phyloP scores from a whole-genome alignment of 2,113 vertebrate genomes.

The Meleagris gallopavo region DNA sequence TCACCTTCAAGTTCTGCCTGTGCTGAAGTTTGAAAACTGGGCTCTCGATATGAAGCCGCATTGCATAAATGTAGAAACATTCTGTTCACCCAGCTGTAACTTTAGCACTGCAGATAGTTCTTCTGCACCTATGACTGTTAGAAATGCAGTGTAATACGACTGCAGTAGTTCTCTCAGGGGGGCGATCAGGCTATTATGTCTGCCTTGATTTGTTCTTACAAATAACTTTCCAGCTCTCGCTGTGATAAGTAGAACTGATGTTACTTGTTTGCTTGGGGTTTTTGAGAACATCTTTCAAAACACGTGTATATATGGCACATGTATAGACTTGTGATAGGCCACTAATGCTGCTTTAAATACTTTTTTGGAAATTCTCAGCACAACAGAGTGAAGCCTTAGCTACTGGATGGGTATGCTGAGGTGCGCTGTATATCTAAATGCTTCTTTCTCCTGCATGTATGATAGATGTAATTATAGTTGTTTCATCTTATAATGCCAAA shows the following conservation, averaged over 20 bases:
- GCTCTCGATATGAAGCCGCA: not conserved
- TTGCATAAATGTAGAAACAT: not conserved
- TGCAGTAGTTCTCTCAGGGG: not conserved
- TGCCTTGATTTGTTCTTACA: not conserved
- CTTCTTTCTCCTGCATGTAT: not conserved
- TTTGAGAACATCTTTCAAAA: not conserved
- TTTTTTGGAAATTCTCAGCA: not conserved
- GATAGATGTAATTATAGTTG: not conserved
- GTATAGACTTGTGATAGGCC: not conserved
- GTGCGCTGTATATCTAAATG: not conserved
- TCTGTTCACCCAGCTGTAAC: not conserved
- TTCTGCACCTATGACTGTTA: not conserved
- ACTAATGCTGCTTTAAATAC: not conserved
- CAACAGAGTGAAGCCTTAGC: not conserved
- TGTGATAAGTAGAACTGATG: not conserved
- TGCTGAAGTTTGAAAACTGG: not conserved
- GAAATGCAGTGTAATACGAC: not conserved
- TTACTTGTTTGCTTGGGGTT: not conserved
- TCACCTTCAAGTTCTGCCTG: not conserved
- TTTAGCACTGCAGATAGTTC: not conserved
- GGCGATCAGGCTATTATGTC: not conserved
- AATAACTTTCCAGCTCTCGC: not conserved
- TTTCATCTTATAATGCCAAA: not conserved
- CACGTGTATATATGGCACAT: accelerated
- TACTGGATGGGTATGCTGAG: not conserved